Evolutionary conservation across 2,113 vertebrate genomes (phyloP).

Genomic region (Nycticorax nycticorax): DNA sequence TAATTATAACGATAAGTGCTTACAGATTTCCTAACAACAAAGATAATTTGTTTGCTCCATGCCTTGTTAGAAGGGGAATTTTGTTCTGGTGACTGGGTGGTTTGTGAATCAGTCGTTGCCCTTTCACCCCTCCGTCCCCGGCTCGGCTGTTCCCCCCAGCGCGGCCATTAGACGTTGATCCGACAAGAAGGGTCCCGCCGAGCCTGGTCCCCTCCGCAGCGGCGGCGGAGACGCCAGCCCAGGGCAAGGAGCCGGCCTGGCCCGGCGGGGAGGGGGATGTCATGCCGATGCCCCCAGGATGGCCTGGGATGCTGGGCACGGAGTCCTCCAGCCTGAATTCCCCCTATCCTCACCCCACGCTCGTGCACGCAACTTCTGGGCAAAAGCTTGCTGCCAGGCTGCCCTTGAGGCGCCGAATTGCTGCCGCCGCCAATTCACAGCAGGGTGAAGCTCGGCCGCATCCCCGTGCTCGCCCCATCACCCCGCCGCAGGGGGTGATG

Average conservation of each 20-base stretch:
- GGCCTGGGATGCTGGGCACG: background rate
- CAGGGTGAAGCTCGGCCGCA: background rate
- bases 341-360: background rate
- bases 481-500: rapidly evolving
- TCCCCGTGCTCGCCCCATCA: rapidly evolving
- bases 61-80: slow-evolving; percentile 76
- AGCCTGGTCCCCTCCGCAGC: background rate
- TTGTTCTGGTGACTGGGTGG: slow-evolving; percentile 73
- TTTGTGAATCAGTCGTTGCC: slow-evolving; percentile 64
- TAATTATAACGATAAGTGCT: slow-evolving; percentile 80
- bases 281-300: background rate
- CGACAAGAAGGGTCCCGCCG: background rate
- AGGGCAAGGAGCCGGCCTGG: background rate
- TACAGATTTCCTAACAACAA: slow-evolving; percentile 81
- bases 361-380: rapidly evolving
- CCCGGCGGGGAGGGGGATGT: background rate
- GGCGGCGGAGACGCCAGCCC: background rate
- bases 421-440: rapidly evolving
- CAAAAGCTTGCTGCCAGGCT: background rate
- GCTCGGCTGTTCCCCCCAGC: slow-evolving; percentile 31
- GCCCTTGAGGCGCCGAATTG: background rate
- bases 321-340: background rate
- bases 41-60: slow-evolving; percentile 81
- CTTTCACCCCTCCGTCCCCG: slow-evolving; percentile 69
- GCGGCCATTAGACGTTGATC: slow-evolving; percentile 59